Percentiles rank a stretch among this genome's conserved stretches.
Evolutionary conservation across 2,888 invertebrate species (phyloP).

Genomic region (Cremastinae sp.): DNA sequence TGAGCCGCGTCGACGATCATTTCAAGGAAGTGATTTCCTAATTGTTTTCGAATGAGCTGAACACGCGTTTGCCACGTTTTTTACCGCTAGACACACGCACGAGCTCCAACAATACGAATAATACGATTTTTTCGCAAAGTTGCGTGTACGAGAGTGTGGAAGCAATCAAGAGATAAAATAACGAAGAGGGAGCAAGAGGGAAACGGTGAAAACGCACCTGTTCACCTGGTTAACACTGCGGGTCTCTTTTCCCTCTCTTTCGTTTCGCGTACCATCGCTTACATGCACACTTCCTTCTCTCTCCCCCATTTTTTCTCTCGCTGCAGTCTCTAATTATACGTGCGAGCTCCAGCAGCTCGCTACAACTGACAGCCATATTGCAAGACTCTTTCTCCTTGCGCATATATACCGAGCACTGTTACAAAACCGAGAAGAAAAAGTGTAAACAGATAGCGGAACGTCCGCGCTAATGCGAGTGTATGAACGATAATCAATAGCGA

Average conservation of each 20-base stretch:
- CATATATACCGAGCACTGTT: slow-evolving; percentile 4
- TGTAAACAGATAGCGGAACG: neutral
- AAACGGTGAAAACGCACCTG: slow-evolving; percentile 68
- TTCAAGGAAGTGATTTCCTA: slow-evolving; percentile 13
- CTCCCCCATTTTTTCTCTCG: slow-evolving; percentile 2
- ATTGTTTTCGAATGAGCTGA: slow-evolving; percentile 43
- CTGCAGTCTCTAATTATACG: slow-evolving; percentile 50
- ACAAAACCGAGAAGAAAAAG: slow-evolving; percentile 5
- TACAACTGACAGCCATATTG: slow-evolving; percentile 1
- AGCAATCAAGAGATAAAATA: neutral
- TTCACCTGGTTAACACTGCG: slow-evolving; percentile 67
- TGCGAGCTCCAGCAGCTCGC: slow-evolving; percentile 23
- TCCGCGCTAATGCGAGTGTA: slow-evolving; percentile 21
- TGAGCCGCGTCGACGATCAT: slow-evolving; percentile 51
- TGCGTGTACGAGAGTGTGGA: slow-evolving; percentile 1
- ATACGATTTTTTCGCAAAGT: slow-evolving; percentile 25
- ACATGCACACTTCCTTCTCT: slow-evolving; percentile 24
- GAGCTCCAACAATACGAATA: slow-evolving; percentile 17
- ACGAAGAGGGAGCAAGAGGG: slow-evolving; percentile 28
- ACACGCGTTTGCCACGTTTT: slow-evolving; percentile 29
- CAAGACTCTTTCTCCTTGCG: neutral
- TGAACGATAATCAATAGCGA: neutral
- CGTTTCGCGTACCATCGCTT: slow-evolving; percentile 56
- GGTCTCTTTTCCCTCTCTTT: slow-evolving; percentile 56
- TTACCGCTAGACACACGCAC: slow-evolving; percentile 5